Percentiles rank a stretch among this genome's conserved stretches.
These are phyloP conservation scores for Drosophila insularis DNA, from an alignment of 1,140 invertebrate species.

Conservation along the genomic window DNA sequence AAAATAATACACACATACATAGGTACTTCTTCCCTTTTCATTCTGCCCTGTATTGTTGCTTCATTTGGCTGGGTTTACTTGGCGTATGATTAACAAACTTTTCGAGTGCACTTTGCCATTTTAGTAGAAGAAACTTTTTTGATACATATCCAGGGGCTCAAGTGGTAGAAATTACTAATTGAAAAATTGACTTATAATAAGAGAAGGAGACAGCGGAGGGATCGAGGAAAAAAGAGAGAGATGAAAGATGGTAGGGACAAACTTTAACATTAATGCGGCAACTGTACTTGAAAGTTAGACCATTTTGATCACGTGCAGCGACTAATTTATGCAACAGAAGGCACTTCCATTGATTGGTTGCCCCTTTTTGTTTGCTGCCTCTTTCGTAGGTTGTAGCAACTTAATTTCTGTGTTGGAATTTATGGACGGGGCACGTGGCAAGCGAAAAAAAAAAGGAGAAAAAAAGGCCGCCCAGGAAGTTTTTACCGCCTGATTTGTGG, in stretches of 20 bases:
- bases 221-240: not conserved
- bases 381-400: conserved; percentile 28
- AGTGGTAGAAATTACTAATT: conserved; percentile 50
- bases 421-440: conserved; percentile 70
- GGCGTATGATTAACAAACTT: conserved; percentile 66
- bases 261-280: conserved; percentile 46
- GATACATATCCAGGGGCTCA: conserved; percentile 32
- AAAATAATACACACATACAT: not conserved
- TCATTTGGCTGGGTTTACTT: conserved; percentile 27
- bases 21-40: too few species aligned
- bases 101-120: conserved; percentile 21
- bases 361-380: conserved; percentile 12
- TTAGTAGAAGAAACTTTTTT: conserved; percentile 29
- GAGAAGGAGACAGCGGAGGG: not conserved
- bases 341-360: conserved; percentile 70
- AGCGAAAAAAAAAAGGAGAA: conserved; percentile 38
- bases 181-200: conserved; percentile 49
- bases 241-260: not conserved
- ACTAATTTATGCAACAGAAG: conserved; percentile 78
- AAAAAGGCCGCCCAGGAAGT: conserved; percentile 42
- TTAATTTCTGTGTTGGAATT: conserved; percentile 71
- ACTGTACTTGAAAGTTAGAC: conserved; percentile 67
- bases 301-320: conserved; percentile 62
- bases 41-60: not conserved
- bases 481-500: conserved; percentile 78